phyloP scores from a whole-genome alignment of 2,888 invertebrate genomes.

The Bellardia pandia region DNA sequence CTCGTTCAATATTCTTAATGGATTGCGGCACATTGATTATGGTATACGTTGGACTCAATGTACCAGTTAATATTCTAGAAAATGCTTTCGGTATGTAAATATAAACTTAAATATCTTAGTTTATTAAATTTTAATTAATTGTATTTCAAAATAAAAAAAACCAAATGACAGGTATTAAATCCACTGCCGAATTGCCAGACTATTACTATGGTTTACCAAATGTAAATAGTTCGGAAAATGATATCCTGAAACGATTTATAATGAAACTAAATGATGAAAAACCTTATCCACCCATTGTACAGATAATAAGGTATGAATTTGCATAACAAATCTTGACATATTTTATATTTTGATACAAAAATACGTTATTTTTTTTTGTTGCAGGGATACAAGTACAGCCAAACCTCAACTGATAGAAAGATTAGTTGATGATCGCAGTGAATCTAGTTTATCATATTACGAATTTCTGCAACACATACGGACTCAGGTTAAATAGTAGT shows the following conservation, averaged over 20 bases:
- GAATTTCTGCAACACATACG: constrained; percentile 99
- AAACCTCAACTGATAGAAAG: constrained; percentile 93
- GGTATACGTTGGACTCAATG: constrained; percentile 92
- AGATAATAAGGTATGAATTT: constrained; percentile 89
- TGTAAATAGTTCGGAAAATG: constrained; percentile 90
- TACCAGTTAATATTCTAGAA: constrained; percentile 90
- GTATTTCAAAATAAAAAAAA: too few species aligned
- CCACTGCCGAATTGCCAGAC: constrained; percentile 90
- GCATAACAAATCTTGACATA: background rate
- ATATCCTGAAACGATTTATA: constrained; percentile 91
- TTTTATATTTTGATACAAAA: background rate
- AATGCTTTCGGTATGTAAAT: constrained; percentile 86
- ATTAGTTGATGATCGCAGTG: constrained; percentile 96
- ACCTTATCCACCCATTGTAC: constrained; percentile 91
- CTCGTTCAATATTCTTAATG: constrained; percentile 95
- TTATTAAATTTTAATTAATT: too few species aligned
- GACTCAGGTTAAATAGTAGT: constrained; percentile 92
- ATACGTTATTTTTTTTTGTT: constrained; percentile 35
- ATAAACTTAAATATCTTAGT: background rate
- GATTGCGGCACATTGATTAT: constrained; percentile 93
- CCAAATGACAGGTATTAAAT: constrained; percentile 86
- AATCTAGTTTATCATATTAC: constrained; percentile 97
- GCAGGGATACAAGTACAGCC: constrained; percentile 95
- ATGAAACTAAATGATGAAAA: constrained; percentile 93
- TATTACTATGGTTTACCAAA: constrained; percentile 92